Conservation (phyloP, 2,113 vertebrate species). For the Nibea coibor region DNA sequence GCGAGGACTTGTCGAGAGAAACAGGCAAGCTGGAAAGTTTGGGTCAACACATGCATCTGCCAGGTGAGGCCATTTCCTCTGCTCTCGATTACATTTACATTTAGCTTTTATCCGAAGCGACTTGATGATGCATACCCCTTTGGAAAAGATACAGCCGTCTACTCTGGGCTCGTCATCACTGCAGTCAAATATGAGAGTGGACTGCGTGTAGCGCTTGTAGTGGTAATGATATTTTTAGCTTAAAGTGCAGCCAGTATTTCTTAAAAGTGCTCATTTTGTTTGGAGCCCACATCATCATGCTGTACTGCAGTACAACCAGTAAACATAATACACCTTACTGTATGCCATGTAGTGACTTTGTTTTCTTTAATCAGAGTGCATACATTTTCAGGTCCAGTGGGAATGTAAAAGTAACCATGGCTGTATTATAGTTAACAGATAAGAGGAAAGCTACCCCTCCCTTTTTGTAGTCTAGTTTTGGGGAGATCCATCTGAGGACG, state of each 20-base stretch:
- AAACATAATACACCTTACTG: not conserved
- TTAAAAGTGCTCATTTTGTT: not conserved
- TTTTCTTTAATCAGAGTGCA: not conserved
- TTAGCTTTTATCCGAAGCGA: no score
- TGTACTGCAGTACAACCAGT: not conserved
- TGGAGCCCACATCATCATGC: not conserved
- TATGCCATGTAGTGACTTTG: not conserved
- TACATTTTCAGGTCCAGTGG: not conserved
- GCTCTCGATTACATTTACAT: no score
- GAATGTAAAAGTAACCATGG: not conserved
- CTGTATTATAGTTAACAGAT: not conserved
- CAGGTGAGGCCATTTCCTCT: slow-evolving; percentile 84
- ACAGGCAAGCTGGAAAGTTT: slow-evolving; percentile 85
- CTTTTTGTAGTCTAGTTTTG: not conserved
- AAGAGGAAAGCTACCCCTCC: not conserved
- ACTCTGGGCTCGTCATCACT: not conserved
- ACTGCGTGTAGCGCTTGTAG: not conserved
- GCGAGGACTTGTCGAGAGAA: slow-evolving; percentile 85
- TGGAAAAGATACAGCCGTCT: not conserved
- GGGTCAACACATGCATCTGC: slow-evolving; percentile 87
- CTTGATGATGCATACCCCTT: no score
- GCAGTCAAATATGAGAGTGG: not conserved
- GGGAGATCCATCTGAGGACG: not conserved
- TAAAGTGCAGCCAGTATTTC: slow-evolving; percentile 9
- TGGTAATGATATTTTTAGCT: not conserved